Evolutionary conservation across 2,888 invertebrate species (phyloP).

Genomic region (Pyrocoelia pectoralis): DNA sequence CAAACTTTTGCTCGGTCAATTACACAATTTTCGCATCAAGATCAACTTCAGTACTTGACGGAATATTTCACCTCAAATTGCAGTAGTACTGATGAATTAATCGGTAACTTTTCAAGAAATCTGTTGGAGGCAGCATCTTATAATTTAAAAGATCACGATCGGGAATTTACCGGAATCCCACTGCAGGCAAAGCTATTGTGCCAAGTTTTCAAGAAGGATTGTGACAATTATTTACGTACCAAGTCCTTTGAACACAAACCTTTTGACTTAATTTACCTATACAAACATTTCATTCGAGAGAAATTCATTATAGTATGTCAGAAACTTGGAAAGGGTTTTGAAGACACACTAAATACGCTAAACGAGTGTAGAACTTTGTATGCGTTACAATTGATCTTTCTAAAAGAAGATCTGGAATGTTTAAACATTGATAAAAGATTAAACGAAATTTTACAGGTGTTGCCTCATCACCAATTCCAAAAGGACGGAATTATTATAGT

Average conservation of each 20-base stretch:
- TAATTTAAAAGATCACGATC: conserved; percentile 4
- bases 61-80: neutral
- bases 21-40: neutral
- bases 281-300: conserved; percentile 2
- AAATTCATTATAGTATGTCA: neutral
- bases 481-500: neutral
- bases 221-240: neutral
- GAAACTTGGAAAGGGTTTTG: neutral
- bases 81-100: neutral
- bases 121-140: neutral
- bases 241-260: neutral
- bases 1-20: conserved; percentile 9
- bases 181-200: conserved; percentile 10
- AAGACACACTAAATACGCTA: neutral
- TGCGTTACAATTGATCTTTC: neutral
- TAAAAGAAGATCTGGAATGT: neutral
- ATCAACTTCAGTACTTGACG: conserved; percentile 4
- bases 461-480: neutral
- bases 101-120: neutral
- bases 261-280: conserved; percentile 11
- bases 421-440: neutral
- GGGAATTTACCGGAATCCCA: conserved; percentile 14
- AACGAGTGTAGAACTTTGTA: neutral
- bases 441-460: neutral
- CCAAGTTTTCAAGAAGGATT: conserved; percentile 9